Evolutionary conservation across 2,113 vertebrate genomes (phyloP).

Genomic region (Podilymbus podiceps): DNA sequence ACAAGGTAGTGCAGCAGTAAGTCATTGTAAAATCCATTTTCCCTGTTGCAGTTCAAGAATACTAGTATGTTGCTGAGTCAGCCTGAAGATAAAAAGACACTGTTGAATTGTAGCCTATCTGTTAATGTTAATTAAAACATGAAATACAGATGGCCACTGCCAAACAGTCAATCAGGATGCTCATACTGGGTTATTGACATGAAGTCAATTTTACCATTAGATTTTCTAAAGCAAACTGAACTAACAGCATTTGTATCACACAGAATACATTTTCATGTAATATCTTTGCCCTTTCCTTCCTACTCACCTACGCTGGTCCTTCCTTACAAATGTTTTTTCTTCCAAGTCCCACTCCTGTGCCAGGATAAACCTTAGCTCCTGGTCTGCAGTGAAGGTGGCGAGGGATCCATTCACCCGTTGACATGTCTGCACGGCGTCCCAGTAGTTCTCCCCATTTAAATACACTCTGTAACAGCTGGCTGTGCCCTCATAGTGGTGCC

Average conservation of each 20-base stretch:
- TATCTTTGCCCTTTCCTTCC: neutral
- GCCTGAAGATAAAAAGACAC: neutral
- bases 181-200: neutral
- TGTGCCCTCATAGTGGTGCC: conserved; percentile 97
- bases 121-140: neutral
- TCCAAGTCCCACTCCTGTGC: conserved; percentile 94
- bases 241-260: neutral
- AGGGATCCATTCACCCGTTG: conserved; percentile 92
- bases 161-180: neutral
- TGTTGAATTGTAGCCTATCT: neutral
- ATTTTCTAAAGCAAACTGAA: neutral
- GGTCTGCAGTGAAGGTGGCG: conserved; percentile 92
- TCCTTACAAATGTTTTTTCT: conserved; percentile 84
- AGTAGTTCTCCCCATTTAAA: conserved; percentile 92
- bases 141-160: neutral
- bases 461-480: conserved; percentile 98
- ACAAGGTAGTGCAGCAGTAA: neutral
- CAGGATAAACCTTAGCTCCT: conserved; percentile 94
- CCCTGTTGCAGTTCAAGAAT: neutral
- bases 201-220: neutral
- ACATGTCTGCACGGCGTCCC: conserved; percentile 95
- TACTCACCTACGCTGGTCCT: conserved; percentile 91
- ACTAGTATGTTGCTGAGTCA: neutral
- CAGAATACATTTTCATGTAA: neutral
- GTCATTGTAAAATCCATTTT: neutral